Base-by-base conservation (phyloP, 2,888 invertebrate species). In the Pollenia amentaria region DNA sequence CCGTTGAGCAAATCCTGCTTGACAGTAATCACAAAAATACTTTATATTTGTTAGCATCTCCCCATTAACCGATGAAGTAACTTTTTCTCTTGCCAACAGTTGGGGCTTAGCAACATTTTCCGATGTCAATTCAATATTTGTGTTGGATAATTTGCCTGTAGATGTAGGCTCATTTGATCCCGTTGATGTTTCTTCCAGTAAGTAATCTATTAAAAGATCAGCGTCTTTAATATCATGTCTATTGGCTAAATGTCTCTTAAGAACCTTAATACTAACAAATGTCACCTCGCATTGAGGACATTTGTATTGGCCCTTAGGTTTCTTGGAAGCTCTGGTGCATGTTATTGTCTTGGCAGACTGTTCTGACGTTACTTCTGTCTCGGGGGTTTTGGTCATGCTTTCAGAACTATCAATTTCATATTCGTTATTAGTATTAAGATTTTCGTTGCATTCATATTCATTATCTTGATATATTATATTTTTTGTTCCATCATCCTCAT, bases 1-100 rank as follows among this genome's bases (percentile, higher is more conserved):
- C 12, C 90, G 89, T 40, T 90, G 87, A 0, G 91, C 92, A 85
- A 93, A 93, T 2, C 92, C 92, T 7, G 93, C 93, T 84, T 91
- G 91, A 53, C 93, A 93, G 18, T 90, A 89, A 51, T 90, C 91
- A 67, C 93, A 93, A 65, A 90, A 91, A 48, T 82, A 80, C 6
- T 79, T 57, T 12, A 86, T 57, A 53, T 86, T 70, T 40, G 84
- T 62, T 55, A 73, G 44, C 3, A 73, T 9, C 60, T 84, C 72
- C 7, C 77, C 77, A 48, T 62, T 73, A 9, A 73, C 12, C 12
- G 65, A 29, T 0, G 64, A 18, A 11, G 48, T 48, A 11, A 62
- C 12, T n/a, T 12, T 67, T 55, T 67, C 72, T 69, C 81, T 76
- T 7, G 84, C 18, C 44, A 83, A 62, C 42, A 87, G 21, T 21